A percentile compares a stretch with the other conserved stretches of the same genome.
These are phyloP conservation scores for Phymatocera aterrima DNA, from an alignment of 2,888 invertebrate genomes.

Conservation along the genomic window DNA sequence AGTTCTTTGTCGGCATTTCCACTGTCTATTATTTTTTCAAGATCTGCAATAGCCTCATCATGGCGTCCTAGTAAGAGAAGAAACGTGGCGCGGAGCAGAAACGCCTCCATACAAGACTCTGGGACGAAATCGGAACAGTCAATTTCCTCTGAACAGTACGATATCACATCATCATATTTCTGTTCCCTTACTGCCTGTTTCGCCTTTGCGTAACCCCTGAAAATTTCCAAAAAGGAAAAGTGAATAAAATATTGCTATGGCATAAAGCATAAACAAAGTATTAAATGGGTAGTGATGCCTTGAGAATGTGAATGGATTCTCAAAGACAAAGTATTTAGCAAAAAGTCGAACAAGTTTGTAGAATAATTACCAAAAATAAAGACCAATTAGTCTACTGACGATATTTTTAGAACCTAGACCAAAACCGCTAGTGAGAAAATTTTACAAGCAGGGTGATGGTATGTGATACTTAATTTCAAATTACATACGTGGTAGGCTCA, in stretches of 20 bases:
- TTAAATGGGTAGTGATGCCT: background rate
- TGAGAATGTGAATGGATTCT: background rate
- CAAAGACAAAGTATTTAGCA: background rate
- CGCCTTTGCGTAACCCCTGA: constrained; percentile 84
- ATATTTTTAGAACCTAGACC: background rate
- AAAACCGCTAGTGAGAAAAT: constrained; percentile 27
- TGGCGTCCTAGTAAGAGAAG: constrained; percentile 87
- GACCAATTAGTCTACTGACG: background rate
- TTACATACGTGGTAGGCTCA: constrained; percentile 53
- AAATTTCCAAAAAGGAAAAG: constrained; percentile 51
- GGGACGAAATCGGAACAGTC: constrained; percentile 51
- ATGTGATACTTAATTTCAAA: constrained; percentile 18
- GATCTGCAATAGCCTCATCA: constrained; percentile 83
- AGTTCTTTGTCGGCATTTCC: constrained; percentile 80
- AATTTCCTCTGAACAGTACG: constrained; percentile 88
- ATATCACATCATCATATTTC: constrained; percentile 86
- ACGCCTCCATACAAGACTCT: constrained; percentile 78
- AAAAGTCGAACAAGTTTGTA: background rate
- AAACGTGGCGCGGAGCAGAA: constrained; percentile 90
- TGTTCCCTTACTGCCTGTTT: constrained; percentile 82
- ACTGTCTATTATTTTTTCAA: constrained; percentile 83
- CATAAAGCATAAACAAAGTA: background rate
- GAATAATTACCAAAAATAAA: background rate
- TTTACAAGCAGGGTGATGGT: constrained; percentile 9
- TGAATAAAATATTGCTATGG: background rate